Evolutionary conservation across 2,113 vertebrate species (phyloP).

Genomic region (Lucifuga dentata): DNA sequence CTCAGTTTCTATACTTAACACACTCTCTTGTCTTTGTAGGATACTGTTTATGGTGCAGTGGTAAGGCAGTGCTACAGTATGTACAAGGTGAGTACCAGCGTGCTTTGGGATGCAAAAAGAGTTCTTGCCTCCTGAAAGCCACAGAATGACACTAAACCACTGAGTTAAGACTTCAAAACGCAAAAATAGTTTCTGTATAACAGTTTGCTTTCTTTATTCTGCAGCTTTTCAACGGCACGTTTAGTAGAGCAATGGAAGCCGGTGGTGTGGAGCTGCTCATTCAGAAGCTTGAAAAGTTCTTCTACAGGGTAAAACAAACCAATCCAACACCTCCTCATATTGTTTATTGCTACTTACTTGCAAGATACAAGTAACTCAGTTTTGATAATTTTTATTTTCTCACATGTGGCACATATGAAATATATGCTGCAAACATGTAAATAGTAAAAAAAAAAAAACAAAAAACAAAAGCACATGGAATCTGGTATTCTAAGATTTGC

Average conservation of each 20-base stretch:
- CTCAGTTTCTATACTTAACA: not conserved
- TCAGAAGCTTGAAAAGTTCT: constrained; percentile 97
- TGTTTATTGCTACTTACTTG: too few relatives aligned
- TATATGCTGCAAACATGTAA: too few relatives aligned
- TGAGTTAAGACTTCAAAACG: not conserved
- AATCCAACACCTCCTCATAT: too few relatives aligned
- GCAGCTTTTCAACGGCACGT: constrained; percentile 97
- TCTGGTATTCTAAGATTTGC: too few relatives aligned
- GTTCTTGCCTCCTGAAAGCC: not conserved
- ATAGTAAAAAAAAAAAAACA: too few relatives aligned
- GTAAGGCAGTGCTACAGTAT: constrained; percentile 97
- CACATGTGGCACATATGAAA: too few relatives aligned
- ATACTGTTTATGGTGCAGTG: constrained; percentile 97
- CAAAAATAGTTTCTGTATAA: not conserved
- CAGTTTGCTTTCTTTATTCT: constrained; percentile 5
- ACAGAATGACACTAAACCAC: not conserved
- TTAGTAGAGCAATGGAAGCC: constrained; percentile 90
- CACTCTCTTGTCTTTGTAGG: constrained; percentile 77
- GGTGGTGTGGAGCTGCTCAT: constrained; percentile 92
- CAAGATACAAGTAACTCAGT: too few relatives aligned
- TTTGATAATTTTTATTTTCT: too few relatives aligned
- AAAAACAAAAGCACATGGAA: too few relatives aligned
- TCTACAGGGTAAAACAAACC: constrained; percentile 90
- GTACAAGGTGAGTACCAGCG: constrained; percentile 90
- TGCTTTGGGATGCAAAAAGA: not conserved